A percentile compares a stretch with the other conserved stretches of the same genome.
phyloP scores from a whole-genome alignment of 2,888 invertebrate species.

The Agapostemon virescens region DNA sequence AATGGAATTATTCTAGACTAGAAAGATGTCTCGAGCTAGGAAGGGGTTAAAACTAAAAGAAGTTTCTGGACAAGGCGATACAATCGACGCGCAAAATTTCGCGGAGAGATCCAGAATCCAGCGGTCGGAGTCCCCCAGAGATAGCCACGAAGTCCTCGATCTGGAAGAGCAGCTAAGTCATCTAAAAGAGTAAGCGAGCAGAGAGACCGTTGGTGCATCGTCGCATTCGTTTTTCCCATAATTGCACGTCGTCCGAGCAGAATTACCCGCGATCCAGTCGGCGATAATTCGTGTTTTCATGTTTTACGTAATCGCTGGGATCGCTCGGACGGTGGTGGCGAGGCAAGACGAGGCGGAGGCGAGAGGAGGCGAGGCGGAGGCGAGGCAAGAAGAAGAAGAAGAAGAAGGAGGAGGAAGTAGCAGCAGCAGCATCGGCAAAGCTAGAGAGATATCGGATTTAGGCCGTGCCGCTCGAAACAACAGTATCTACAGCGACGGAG shows the following conservation, averaged over 20 bases:
- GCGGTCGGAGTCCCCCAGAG: too few species aligned
- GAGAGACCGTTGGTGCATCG: not conserved
- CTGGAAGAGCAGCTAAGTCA: not conserved
- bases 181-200: not conserved
- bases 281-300: slow-evolving; percentile 47
- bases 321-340: slow-evolving; percentile 13
- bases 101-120: too few species aligned
- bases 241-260: slow-evolving; percentile 9
- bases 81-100: too few species aligned
- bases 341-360: too few species aligned
- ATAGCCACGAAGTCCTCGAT: not conserved
- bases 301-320: slow-evolving; percentile 56
- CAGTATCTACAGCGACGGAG: slow-evolving; percentile 41
- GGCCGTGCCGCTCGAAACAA: slow-evolving; percentile 57
- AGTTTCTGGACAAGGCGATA: too few species aligned
- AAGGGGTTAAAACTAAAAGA: too few species aligned
- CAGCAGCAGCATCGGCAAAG: not conserved
- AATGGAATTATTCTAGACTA: too few species aligned
- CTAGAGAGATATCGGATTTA: slow-evolving; percentile 57
- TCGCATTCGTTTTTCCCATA: not conserved
- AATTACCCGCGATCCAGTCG: slow-evolving; percentile 36
- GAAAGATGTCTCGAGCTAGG: too few species aligned
- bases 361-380: slow-evolving; percentile 18
- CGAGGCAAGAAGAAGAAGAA: too few species aligned
- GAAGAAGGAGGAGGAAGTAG: slow-evolving; percentile 36